These are phyloP conservation scores for Corythucha ciliata DNA, from an alignment of 2,888 invertebrate species.

Conservation along the genomic window DNA sequence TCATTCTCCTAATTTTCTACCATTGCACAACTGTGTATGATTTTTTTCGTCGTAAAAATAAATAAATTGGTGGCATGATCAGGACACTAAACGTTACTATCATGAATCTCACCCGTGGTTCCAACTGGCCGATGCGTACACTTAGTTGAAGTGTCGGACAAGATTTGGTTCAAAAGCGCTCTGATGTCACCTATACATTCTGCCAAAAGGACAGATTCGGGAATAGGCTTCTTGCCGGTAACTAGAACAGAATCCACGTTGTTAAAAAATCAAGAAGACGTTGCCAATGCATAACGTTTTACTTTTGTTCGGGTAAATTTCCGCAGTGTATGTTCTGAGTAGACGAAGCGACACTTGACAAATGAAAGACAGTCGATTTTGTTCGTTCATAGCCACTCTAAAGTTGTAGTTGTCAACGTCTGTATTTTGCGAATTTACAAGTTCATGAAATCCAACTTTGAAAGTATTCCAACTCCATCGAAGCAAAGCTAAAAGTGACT, in stretches of 20 bases:
- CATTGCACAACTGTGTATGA: no score
- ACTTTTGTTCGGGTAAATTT: slow-evolving; percentile 76
- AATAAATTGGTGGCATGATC: not conserved
- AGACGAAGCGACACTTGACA: slow-evolving; percentile 73
- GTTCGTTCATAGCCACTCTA: slow-evolving; percentile 48
- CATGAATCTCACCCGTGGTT: slow-evolving; percentile 22
- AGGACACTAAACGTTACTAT: not conserved
- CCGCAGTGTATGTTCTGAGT: slow-evolving; percentile 75
- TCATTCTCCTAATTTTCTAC: no score
- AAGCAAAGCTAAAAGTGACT: slow-evolving; percentile 70
- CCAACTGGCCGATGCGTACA: slow-evolving; percentile 25
- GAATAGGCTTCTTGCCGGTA: slow-evolving; percentile 32
- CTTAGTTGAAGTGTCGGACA: slow-evolving; percentile 53
- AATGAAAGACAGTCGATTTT: slow-evolving; percentile 77
- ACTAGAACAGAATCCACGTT: slow-evolving; percentile 32
- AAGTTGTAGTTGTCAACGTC: slow-evolving; percentile 38
- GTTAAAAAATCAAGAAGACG: not conserved
- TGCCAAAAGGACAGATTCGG: slow-evolving; percentile 67
- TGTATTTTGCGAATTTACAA: slow-evolving; percentile 39
- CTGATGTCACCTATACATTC: slow-evolving; percentile 80
- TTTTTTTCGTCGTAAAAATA: not conserved
- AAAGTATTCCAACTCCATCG: slow-evolving; percentile 90
- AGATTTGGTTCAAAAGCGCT: slow-evolving; percentile 67
- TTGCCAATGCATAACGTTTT: slow-evolving; percentile 15
- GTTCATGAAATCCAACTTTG: slow-evolving; percentile 59